Conservation (phyloP, 2,797 vertebrate genomes). For the Labeo calbasu region DNA sequence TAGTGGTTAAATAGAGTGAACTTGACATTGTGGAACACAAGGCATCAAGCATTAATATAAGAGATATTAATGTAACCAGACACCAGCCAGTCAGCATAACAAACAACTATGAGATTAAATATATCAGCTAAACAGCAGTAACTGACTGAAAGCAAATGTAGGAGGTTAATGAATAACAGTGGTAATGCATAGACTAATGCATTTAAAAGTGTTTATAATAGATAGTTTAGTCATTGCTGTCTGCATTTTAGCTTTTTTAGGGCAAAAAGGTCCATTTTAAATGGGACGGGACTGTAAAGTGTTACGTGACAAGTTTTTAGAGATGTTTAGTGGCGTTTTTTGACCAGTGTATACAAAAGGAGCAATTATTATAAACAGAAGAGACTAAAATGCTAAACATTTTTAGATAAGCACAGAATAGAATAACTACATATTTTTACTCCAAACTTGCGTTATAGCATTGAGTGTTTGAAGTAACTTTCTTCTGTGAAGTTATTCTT, state of each 20-base stretch:
- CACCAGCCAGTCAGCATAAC: slow-evolving; percentile 22
- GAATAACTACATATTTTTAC: no score
- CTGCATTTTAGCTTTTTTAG: neutral
- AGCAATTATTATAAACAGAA: no score
- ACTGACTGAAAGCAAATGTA: slow-evolving; percentile 22
- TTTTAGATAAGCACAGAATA: no score
- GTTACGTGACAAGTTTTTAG: neutral
- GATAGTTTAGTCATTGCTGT: neutral
- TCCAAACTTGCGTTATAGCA: no score
- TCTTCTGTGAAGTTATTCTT: no score
- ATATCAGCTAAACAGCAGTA: slow-evolving; percentile 7
- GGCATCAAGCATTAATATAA: slow-evolving; percentile 13
- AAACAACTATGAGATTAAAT: neutral
- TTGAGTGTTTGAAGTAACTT: no score
- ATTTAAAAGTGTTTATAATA: neutral
- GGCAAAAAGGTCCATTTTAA: neutral
- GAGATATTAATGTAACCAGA: neutral
- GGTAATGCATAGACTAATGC: neutral
- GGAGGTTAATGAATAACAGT: neutral
- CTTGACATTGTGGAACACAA: slow-evolving; percentile 13
- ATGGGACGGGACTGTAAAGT: no score
- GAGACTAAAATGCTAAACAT: no score
- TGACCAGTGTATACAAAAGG: no score
- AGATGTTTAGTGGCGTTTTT: neutral
- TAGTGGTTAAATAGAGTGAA: slow-evolving; percentile 25